These are phyloP conservation scores for Cichladusa arquata DNA, from an alignment of 2,113 vertebrate species.

Conservation along the genomic window DNA sequence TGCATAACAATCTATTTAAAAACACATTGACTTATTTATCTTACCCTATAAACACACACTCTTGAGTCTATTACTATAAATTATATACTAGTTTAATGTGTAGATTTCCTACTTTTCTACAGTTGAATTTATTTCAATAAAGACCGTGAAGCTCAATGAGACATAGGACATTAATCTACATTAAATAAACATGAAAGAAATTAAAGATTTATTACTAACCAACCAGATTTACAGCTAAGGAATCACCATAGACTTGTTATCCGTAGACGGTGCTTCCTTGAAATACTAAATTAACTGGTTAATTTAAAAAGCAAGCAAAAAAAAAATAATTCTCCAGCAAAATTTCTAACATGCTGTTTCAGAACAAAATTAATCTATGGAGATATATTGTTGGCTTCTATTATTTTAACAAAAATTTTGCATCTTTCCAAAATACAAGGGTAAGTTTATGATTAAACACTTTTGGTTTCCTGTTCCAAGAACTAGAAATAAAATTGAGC, in stretches of 20 bases:
- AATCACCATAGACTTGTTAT: neutral
- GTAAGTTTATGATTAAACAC: neutral
- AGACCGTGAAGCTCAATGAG: neutral
- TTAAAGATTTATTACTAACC: conserved; percentile 32
- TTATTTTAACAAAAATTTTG: neutral
- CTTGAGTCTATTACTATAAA: neutral
- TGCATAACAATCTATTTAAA: neutral
- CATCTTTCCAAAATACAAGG: neutral
- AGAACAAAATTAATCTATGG: neutral
- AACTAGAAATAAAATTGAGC: neutral
- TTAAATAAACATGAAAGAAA: conserved; percentile 40
- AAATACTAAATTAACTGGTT: neutral
- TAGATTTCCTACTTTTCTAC: neutral
- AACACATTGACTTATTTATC: neutral
- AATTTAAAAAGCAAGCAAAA: neutral
- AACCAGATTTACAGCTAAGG: neutral
- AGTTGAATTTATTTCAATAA: conserved; percentile 4
- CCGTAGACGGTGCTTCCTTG: neutral
- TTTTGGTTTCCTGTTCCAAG: neutral
- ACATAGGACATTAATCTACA: conserved; percentile 20
- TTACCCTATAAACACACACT: neutral
- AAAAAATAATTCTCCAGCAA: neutral
- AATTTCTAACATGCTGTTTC: neutral
- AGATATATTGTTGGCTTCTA: neutral
- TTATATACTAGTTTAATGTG: neutral